These are phyloP conservation scores for Periphyllus acericola DNA, from an alignment of 2,888 invertebrate species.

Conservation along the genomic window DNA sequence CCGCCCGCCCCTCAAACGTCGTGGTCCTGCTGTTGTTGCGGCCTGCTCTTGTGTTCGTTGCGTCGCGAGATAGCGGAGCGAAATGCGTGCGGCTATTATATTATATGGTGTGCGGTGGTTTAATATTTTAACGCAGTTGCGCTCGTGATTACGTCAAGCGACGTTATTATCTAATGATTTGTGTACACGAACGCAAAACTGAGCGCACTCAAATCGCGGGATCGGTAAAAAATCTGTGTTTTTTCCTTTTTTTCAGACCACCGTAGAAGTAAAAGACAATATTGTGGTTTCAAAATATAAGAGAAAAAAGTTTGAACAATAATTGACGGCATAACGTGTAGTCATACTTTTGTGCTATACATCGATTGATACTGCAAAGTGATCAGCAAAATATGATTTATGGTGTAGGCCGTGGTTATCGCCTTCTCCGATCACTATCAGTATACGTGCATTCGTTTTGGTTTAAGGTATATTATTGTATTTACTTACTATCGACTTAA, in stretches of 20 bases:
- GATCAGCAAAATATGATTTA: too few relatives aligned
- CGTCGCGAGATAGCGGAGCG: slow-evolving; percentile 2
- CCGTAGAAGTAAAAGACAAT: not conserved
- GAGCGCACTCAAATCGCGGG: not conserved
- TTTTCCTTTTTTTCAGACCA: not conserved
- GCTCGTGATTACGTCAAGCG: slow-evolving; percentile 15
- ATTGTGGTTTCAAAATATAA: not conserved
- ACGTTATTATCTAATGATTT: slow-evolving; percentile 43
- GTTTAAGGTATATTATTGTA: too few relatives aligned
- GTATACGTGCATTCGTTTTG: too few relatives aligned
- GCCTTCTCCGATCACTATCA: too few relatives aligned
- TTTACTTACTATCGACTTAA: too few relatives aligned
- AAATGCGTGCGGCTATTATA: not conserved
- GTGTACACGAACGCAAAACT: not conserved
- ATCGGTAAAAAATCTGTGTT: not conserved
- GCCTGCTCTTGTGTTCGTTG: not conserved
- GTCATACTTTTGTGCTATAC: too few relatives aligned
- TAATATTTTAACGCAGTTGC: not conserved
- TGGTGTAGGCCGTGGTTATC: too few relatives aligned
- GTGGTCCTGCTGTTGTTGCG: not conserved
- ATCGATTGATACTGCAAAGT: too few relatives aligned
- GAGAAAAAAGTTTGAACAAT: too few relatives aligned
- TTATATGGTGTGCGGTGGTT: too few relatives aligned
- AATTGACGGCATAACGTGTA: too few relatives aligned
- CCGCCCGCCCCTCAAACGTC: not conserved